phyloP scores from a whole-genome alignment of 2,888 invertebrate species.

The Diplazon laetatorius region DNA sequence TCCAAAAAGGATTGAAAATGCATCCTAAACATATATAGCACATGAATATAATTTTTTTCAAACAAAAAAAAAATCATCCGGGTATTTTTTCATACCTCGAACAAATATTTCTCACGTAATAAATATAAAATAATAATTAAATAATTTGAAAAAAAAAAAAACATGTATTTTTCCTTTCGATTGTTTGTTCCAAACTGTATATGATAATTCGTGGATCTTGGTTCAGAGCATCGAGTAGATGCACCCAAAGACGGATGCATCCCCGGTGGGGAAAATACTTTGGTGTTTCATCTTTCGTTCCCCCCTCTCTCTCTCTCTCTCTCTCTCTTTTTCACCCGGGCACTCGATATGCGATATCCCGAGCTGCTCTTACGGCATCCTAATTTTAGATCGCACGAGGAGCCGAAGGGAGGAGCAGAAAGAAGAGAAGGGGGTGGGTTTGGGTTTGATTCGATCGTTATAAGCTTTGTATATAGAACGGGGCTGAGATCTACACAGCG shows the following conservation, averaged over 20 bases:
- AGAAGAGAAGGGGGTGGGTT: too few relatives aligned
- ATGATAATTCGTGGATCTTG: not conserved
- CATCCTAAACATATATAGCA: too few relatives aligned
- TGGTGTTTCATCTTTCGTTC: conserved; percentile 40
- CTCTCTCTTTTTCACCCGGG: conserved; percentile 50
- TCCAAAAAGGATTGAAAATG: too few relatives aligned
- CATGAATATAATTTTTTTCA: not conserved
- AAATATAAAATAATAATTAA: too few relatives aligned
- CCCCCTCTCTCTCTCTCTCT: conserved; percentile 17
- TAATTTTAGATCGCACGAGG: conserved; percentile 65
- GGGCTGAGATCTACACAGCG: conserved; percentile 58
- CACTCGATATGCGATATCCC: conserved; percentile 59
- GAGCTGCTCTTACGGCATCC: conserved; percentile 62
- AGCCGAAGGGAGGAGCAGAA: too few relatives aligned
- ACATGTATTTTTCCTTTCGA: too few relatives aligned
- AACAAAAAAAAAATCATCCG: too few relatives aligned
- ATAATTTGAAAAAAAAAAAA: too few relatives aligned
- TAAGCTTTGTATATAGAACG: conserved; percentile 62
- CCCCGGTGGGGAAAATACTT: conserved; percentile 9
- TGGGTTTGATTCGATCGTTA: conserved; percentile 63
- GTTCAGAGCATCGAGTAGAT: conserved; percentile 11
- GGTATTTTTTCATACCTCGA: too few relatives aligned
- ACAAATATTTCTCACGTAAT: too few relatives aligned
- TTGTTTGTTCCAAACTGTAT: too few relatives aligned
- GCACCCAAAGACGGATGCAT: conserved; percentile 11